Base-by-base conservation (phyloP, 2,888 invertebrate species). In the Hololepta plana region DNA sequence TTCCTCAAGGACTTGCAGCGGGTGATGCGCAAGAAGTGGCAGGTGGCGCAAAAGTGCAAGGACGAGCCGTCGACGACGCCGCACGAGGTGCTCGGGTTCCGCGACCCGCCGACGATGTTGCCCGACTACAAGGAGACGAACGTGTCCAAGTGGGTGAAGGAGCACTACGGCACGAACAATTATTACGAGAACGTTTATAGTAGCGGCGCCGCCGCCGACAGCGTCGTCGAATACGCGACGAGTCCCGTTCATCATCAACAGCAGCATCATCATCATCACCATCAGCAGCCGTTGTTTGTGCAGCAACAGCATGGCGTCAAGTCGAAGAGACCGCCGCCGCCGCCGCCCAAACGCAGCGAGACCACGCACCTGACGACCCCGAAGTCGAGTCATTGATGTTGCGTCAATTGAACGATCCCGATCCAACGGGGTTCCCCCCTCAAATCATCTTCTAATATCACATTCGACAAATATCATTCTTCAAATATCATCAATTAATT, bases 11-110 rank as follows among this genome's bases (percentile, higher is more conserved):
- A 90, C 50, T 59, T 90, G 24, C 88, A 90, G 46, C 63, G 87
- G 26, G 88, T 90, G 1, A 88, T 90, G 82, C 67, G 82, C 37
- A 87, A 87, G 46, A 90, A 90, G 45, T 82, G 82, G 82, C 82
- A 85, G 44, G 85, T 88, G 1, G 87, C 88, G 3, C 87, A 90
- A 45, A 88, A 88, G 47, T 85, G 88, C 46, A 82, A 85, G 51
- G 56, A 77, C 12, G 87, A 88, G 49, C 72, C 75, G 8, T 71
- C 76, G n/a, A 82, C 84, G 2, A 82, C 82, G 19, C 87, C 88
- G 0, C 85, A 87, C 45, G 85, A 88, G 49, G 87, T 90, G 2
- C 64, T 90, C 4, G 88, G 88, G 1, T 88, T 90, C 46, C 62
- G 88, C 4, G 82, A 84, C 46, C 81, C 80, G 15, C 72, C 76